phyloP scores from a whole-genome alignment of 2,797 vertebrate species.

The Gymnoscopelus braueri region DNA sequence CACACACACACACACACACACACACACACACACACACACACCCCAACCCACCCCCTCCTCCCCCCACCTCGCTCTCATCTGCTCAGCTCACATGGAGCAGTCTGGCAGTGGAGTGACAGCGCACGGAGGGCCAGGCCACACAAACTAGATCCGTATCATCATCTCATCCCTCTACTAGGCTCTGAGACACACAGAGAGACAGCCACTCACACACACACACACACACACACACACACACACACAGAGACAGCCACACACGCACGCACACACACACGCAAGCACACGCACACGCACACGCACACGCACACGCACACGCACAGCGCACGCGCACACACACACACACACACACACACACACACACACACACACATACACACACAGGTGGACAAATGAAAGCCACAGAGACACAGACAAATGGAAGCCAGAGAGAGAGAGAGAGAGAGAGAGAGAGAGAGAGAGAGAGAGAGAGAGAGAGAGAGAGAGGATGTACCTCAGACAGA shows the following conservation, averaged over 20 bases:
- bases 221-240: not conserved
- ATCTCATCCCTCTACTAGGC: no score
- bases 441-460: conserved; percentile 22
- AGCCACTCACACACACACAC: not conserved
- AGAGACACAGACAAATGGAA: no score
- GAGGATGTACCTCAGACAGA: not conserved
- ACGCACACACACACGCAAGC: not conserved
- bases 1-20: no score
- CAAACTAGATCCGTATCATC: no score
- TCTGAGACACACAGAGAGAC: conserved; percentile 11
- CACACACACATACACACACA: not conserved
- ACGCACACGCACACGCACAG: not conserved
- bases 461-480: not conserved
- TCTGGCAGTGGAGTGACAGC: no score
- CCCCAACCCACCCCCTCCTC: no score
- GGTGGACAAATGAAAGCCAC: no score
- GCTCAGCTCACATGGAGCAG: conserved; percentile 16
- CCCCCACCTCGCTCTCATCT: no score
- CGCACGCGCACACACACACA: not conserved
- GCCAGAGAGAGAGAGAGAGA: conserved; percentile 3
- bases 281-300: not conserved
- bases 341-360: not conserved
- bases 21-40: no score
- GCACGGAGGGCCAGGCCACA: no score
- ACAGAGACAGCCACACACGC: not conserved